Base-by-base conservation (phyloP, 1,140 invertebrate species). In the Zelostemma sp. region DNA sequence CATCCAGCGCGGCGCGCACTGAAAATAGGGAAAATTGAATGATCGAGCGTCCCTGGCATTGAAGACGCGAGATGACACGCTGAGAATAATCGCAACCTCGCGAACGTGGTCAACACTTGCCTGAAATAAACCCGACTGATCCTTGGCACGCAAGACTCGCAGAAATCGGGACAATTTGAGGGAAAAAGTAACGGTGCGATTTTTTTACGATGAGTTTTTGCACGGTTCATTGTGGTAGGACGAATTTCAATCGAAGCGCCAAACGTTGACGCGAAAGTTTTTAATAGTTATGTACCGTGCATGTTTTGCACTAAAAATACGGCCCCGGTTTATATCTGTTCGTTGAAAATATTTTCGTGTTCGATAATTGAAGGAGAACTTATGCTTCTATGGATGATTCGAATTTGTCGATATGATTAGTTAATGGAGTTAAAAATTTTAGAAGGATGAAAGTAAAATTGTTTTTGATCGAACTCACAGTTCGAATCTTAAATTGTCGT, bases 401-500 rank as follows among this genome's bases (percentile, higher is more conserved):
- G n/a, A n/a, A n/a, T n/a, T n/a, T n/a, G n/a, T n/a, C n/a, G n/a
- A n/a, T n/a, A n/a, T n/a, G n/a, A n/a, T n/a, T n/a, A n/a, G n/a
- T n/a, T n/a, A n/a, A n/a, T n/a, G n/a, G n/a, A n/a, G n/a, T n/a
- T n/a, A n/a, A n/a, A n/a, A n/a, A n/a, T n/a, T n/a, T n/a, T n/a
- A n/a, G n/a, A n/a, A n/a, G n/a, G n/a, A n/a, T n/a, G n/a, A n/a
- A n/a, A n/a, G n/a, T n/a, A n/a, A n/a, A n/a, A n/a, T n/a, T n/a
- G 8, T 28, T 28, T 28, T 28, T 28, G 33, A 6, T 40, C 40
- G 18, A 50, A 77, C 82, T 83, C 51, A 84, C 82, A 84, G 21
- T 63, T 79, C 72, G 51, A 83, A 83, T 60, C 72, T 67, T 41
- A 82, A 68, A 46, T 80, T 70, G 28, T 78, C 74, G 14, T 66